Base-by-base conservation (phyloP, 2,888 invertebrate species). In the Cheilosia scutellata region DNA sequence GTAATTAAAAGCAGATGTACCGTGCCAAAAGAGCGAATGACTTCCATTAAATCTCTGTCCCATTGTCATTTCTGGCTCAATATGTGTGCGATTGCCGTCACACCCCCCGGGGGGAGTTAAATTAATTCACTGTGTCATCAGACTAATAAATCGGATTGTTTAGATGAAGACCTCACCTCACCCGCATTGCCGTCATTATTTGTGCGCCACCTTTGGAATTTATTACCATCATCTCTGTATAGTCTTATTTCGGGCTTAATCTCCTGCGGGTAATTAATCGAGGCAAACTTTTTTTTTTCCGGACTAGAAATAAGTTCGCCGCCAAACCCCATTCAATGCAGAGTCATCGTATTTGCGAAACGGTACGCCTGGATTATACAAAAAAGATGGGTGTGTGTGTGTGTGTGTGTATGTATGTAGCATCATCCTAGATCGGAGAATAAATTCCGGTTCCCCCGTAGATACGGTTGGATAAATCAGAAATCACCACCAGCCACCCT, bases 51-150 rank as follows among this genome's bases (percentile, higher is more conserved):
- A 84, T 71, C 79, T 71, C 53, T 63, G 53, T 62, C 40, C 71
- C 55, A 82, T 71, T 77, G 63, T 60, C 70, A 55, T 71, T 66
- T 11, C 42, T 57, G 57, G 42, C 33, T 33, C 62, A 62, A 33
- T 58, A 53, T 79, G 47, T 60, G 42, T n/a, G 53, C 33, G 27
- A 37, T 42, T 44, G 42, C 11, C 37, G 40, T 11, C 29, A 5
- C 78, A 31, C 49, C 74, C 44, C 31, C 33, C 60, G 60, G 42
- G 68, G 60, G 33, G 71, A 66, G 62, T 55, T 42, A 49, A 80
- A 80, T 84, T 80, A 84, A 84, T 84, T 84, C 75, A 65, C 80
- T 66, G 71, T 80, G 84, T 80, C 84, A 75, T 76, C 84, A 66
- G 60, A 37, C 84, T 80, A 76, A 84, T 84, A 84, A 79, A 84